These are phyloP conservation scores for Sternarchorhynchus goeldii DNA, from an alignment of 2,797 vertebrate species.

Conservation along the genomic window DNA sequence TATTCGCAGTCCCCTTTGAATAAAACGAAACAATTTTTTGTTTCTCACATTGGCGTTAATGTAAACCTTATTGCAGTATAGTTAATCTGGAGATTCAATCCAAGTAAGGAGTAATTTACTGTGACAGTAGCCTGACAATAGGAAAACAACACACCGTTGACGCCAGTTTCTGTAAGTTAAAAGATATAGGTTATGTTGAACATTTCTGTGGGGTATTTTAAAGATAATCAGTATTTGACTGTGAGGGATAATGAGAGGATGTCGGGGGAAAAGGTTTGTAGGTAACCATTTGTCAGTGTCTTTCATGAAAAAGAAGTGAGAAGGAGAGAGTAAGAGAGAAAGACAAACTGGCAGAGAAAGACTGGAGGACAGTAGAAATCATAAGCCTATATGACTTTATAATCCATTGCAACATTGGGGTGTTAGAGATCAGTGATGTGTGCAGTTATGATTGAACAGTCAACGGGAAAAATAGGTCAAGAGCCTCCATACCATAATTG, in stretches of 20 bases:
- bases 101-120: conserved; percentile 11
- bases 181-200: conserved; percentile 11
- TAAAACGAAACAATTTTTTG: neutral
- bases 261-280: conserved; percentile 39
- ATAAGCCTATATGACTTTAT: conserved; percentile 7
- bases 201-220: conserved; percentile 12
- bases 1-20: conserved; percentile 29
- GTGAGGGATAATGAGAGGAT: conserved; percentile 11
- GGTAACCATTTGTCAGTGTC: conserved; percentile 39
- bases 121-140: neutral
- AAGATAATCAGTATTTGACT: conserved; percentile 41
- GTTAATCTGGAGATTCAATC: neutral
- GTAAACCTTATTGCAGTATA: neutral
- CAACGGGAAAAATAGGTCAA: conserved; percentile 74
- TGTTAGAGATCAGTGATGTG: conserved; percentile 53
- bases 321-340: neutral
- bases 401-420: conserved; percentile 35
- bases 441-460: conserved; percentile 66
- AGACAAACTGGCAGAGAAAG: neutral
- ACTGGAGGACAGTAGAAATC: neutral
- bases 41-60: conserved; percentile 13
- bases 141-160: neutral
- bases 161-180: conserved; percentile 15
- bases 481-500: conserved; percentile 72
- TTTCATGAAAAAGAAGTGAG: neutral